Conservation (phyloP, 2,797 vertebrate genomes). For the Heliangelus exortis region DNA sequence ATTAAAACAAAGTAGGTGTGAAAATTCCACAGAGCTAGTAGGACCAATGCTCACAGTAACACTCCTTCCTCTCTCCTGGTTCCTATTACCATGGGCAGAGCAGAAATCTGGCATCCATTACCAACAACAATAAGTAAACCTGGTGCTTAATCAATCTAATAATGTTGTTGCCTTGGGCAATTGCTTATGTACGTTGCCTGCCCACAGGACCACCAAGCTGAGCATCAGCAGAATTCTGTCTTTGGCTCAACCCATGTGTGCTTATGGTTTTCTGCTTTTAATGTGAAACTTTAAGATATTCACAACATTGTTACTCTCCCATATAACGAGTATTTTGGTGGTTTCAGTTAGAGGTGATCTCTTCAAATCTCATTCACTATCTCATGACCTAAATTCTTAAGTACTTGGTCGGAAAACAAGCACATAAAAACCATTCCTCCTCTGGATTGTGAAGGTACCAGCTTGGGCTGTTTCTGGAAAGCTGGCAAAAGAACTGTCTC, state of each 20-base stretch:
- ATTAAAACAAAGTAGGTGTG: constrained; percentile 58
- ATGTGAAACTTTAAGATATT: constrained; percentile 52
- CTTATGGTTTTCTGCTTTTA: constrained; percentile 30
- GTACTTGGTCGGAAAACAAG: constrained; percentile 42
- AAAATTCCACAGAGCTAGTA: constrained; percentile 24
- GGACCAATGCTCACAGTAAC: background rate
- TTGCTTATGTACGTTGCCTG: constrained; percentile 47
- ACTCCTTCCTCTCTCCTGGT: constrained; percentile 29
- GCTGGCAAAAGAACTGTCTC: background rate
- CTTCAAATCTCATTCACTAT: constrained; percentile 10
- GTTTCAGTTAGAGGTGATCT: background rate
- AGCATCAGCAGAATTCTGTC: background rate
- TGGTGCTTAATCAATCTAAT: constrained; percentile 62
- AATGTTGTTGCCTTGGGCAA: constrained; percentile 46
- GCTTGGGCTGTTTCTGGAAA: background rate
- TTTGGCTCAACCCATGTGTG: background rate
- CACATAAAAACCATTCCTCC: background rate
- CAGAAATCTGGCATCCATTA: constrained; percentile 61
- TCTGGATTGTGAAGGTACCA: background rate
- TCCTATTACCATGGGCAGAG: constrained; percentile 36
- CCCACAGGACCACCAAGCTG: constrained; percentile 44
- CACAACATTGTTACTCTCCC: constrained; percentile 36
- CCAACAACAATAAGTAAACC: constrained; percentile 54
- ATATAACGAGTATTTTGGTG: background rate
- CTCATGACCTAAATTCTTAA: constrained; percentile 23